phyloP scores from a whole-genome alignment of 2,113 vertebrate species.

The Motacilla tschutschensis region DNA sequence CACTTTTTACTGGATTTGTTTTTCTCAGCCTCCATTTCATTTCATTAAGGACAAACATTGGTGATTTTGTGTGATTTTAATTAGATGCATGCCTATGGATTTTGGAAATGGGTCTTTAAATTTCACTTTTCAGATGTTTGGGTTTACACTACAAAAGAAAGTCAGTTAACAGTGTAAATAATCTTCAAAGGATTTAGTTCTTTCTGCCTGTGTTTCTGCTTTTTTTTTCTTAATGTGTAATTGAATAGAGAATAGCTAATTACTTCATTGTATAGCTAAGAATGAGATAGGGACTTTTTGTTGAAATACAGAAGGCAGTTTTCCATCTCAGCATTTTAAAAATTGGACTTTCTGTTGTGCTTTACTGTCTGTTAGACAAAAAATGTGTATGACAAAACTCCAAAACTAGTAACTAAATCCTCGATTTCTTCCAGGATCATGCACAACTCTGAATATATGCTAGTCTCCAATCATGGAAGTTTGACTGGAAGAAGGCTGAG shows the following conservation, averaged over 20 bases:
- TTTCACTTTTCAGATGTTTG: background rate
- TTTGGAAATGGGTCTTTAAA: background rate
- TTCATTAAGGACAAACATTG: background rate
- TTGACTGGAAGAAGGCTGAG: background rate
- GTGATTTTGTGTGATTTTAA: conserved; percentile 1
- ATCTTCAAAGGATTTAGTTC: conserved; percentile 19
- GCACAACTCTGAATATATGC: background rate
- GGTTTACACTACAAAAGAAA: background rate
- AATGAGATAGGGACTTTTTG: background rate
- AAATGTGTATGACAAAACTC: background rate
- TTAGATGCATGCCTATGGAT: background rate
- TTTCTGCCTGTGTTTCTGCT: background rate
- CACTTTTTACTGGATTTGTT: background rate
- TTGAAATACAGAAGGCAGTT: background rate
- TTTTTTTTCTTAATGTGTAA: background rate
- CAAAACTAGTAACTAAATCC: background rate
- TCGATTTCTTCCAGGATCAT: background rate
- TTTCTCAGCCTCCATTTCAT: background rate
- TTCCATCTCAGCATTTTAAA: background rate
- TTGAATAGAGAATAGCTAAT: background rate
- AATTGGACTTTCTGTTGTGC: background rate
- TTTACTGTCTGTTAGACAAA: background rate
- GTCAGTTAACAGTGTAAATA: background rate
- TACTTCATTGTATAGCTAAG: background rate
- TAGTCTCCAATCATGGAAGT: background rate